Conservation (phyloP, 92 coral and sea anemone genomes). For the Epizoanthus fatuus region DNA sequence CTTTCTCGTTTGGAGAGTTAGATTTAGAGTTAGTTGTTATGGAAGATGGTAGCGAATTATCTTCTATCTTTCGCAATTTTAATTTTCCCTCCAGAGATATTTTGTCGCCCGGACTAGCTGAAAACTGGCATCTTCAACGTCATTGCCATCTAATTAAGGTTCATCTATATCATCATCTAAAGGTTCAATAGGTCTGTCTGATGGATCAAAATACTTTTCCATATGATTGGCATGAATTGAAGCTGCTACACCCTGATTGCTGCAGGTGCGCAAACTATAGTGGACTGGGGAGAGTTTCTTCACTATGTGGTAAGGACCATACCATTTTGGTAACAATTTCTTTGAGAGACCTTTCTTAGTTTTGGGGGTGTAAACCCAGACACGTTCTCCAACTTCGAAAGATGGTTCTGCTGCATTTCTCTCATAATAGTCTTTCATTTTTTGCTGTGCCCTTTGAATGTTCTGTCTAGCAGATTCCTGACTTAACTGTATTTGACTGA, state of each 20-base stretch:
- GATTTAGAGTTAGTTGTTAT: not conserved
- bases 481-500: slow-evolving; percentile 31
- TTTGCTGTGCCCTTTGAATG: slow-evolving; percentile 56
- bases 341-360: slow-evolving; percentile 53
- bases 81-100: too few relatives aligned
- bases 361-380: slow-evolving; percentile 54
- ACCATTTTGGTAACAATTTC: slow-evolving; percentile 62
- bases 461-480: slow-evolving; percentile 52
- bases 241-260: not conserved
- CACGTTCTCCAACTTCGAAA: slow-evolving; percentile 61
- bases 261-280: slow-evolving; percentile 52
- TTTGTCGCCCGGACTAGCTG: too few relatives aligned
- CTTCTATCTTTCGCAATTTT: too few relatives aligned
- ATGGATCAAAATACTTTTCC: slow-evolving; percentile 32
- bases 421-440: slow-evolving; percentile 65
- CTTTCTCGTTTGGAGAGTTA: not conserved
- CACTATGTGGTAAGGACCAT: slow-evolving; percentile 58
- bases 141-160: slow-evolving; percentile 12
- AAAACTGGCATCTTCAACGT: slow-evolving; percentile 16
- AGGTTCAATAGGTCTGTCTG: slow-evolving; percentile 20
- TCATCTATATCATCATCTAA: slow-evolving; percentile 4
- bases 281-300: slow-evolving; percentile 43
- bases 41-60: slow-evolving; percentile 24
- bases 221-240: slow-evolving; percentile 28
- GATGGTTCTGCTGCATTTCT: slow-evolving; percentile 31